Evolutionary conservation across 2,797 vertebrate species (phyloP).

Genomic region (Parambassis ranga): DNA sequence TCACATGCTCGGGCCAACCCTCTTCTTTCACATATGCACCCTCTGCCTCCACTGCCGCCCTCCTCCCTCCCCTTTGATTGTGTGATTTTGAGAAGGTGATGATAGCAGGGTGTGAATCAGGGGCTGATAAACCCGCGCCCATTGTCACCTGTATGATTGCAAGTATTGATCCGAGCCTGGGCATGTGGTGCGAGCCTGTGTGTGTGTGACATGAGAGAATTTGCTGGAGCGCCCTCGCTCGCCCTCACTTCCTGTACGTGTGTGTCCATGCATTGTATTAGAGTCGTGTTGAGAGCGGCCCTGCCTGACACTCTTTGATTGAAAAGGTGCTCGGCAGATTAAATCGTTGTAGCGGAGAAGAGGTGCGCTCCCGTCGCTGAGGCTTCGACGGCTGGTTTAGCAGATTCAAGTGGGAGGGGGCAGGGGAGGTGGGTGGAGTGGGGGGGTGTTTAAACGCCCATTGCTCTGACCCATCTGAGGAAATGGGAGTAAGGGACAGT

Average conservation of each 20-base stretch:
- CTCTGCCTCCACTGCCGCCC: not conserved
- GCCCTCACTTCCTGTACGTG: constrained; percentile 53
- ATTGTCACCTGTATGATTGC: constrained; percentile 61
- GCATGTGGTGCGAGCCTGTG: not conserved
- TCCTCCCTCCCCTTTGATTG: constrained; percentile 17
- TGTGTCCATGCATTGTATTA: constrained; percentile 69
- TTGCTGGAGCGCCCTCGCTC: not conserved
- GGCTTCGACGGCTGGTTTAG: constrained; percentile 45
- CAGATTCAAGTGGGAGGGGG: constrained; percentile 33
- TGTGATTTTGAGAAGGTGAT: constrained; percentile 50
- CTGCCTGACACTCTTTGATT: constrained; percentile 63
- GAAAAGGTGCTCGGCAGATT: constrained; percentile 69
- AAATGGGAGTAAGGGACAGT: constrained; percentile 58
- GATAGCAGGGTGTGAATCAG: constrained; percentile 56
- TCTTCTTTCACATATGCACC: constrained; percentile 36
- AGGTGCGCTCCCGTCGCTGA: constrained; percentile 20
- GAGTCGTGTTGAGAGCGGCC: constrained; percentile 45
- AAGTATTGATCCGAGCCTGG: constrained; percentile 49
- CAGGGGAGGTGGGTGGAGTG: not conserved
- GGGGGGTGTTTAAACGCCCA: constrained; percentile 57
- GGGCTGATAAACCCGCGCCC: constrained; percentile 41
- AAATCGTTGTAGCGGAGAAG: constrained; percentile 54
- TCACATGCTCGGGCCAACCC: constrained; percentile 16
- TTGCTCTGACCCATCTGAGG: constrained; percentile 52
- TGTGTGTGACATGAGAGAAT: not conserved